Conservation (phyloP, 2,113 vertebrate species). For the Tenebrosternarchus preto region DNA sequence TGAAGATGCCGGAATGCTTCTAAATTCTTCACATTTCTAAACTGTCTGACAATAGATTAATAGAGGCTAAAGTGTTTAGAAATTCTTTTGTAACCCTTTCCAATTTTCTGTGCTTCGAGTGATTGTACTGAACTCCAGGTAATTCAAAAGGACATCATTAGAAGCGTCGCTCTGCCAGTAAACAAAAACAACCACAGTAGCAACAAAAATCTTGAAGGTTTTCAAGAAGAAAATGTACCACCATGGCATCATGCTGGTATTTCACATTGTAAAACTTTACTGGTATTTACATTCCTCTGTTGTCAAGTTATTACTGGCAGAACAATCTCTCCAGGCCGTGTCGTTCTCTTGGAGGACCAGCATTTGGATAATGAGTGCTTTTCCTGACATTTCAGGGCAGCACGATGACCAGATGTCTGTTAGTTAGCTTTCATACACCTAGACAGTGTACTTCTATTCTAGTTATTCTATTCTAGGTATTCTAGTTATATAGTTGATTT, state of each 20-base stretch:
- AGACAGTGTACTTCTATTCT: neutral
- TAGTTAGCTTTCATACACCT: neutral
- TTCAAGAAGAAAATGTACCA: neutral
- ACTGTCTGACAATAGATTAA: neutral
- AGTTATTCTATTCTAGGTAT: too few species aligned
- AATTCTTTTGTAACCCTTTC: neutral
- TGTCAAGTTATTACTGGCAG: constrained; percentile 23
- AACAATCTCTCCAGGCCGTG: neutral
- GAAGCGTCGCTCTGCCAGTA: neutral
- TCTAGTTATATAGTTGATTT: neutral
- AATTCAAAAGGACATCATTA: neutral
- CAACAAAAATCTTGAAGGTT: neutral
- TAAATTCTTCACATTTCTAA: neutral
- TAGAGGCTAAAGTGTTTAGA: neutral
- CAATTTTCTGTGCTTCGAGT: neutral
- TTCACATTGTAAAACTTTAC: constrained; percentile 5
- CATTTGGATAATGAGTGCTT: constrained; percentile 15
- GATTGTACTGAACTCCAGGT: too few species aligned
- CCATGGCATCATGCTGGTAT: neutral
- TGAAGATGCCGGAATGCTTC: neutral
- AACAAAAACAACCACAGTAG: neutral
- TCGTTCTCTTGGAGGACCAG: neutral
- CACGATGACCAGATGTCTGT: neutral
- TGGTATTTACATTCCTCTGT: constrained; percentile 11
- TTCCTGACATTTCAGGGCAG: neutral